phyloP scores from a whole-genome alignment of 2,888 invertebrate species.

The Copidosoma aretas region DNA sequence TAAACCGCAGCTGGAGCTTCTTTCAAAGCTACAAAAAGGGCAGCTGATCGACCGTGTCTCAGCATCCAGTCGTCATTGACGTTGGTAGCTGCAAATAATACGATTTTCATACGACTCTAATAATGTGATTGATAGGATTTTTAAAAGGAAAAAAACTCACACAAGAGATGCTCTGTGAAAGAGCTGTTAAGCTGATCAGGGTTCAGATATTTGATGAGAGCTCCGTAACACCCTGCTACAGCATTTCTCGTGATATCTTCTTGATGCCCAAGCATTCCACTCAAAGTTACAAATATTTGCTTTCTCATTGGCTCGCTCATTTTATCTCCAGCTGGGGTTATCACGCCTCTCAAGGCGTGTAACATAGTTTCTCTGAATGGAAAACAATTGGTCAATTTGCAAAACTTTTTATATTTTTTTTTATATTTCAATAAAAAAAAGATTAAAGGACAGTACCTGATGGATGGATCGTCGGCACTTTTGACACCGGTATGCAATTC shows the following conservation, averaged over 20 bases:
- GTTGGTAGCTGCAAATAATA: conserved; percentile 65
- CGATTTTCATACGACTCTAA: background rate
- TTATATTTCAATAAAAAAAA: background rate
- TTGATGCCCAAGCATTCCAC: conserved; percentile 72
- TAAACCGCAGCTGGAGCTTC: conserved; percentile 78
- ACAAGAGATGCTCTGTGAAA: conserved; percentile 77
- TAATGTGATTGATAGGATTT: background rate
- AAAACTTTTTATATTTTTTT: conserved; percentile 33
- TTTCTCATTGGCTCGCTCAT: conserved; percentile 83
- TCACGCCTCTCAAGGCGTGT: conserved; percentile 85
- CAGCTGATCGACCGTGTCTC: conserved; percentile 83
- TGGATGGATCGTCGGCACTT: conserved; percentile 81
- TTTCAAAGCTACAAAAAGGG: conserved; percentile 85
- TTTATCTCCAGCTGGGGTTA: conserved; percentile 85
- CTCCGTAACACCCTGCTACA: conserved; percentile 90
- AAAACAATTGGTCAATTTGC: conserved; percentile 16
- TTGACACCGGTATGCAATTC: conserved; percentile 90
- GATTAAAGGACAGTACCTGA: conserved; percentile 64
- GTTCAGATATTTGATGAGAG: conserved; percentile 78
- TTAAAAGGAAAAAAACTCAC: conserved; percentile 59
- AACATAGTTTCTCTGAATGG: conserved; percentile 83
- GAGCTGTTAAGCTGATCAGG: conserved; percentile 77
- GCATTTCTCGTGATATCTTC: conserved; percentile 84
- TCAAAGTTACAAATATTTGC: conserved; percentile 74
- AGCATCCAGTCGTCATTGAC: conserved; percentile 72